phyloP scores from a whole-genome alignment of 37 sponge, comb jelly and placozoan genomes.

The Geodia barretti region DNA sequence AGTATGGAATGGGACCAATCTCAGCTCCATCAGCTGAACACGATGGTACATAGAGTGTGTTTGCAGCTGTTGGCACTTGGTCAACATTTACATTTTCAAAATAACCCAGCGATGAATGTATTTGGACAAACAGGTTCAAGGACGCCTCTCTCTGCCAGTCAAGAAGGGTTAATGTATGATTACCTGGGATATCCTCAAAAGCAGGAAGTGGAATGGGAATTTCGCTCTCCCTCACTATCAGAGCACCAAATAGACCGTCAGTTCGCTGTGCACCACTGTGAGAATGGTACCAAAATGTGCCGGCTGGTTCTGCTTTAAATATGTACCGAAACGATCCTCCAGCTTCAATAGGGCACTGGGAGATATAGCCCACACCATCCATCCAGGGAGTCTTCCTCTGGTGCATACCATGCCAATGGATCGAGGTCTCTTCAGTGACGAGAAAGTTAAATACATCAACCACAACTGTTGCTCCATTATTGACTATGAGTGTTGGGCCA shows the following conservation, averaged over 20 bases:
- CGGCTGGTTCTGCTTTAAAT: constrained; percentile 61
- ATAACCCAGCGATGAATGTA: constrained; percentile 40
- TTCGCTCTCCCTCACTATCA: constrained; percentile 58
- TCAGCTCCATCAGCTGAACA: constrained; percentile 52
- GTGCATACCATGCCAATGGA: constrained; percentile 92
- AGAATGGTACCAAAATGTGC: constrained; percentile 89
- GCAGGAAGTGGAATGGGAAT: neutral
- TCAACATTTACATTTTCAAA: constrained; percentile 7
- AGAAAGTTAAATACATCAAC: constrained; percentile 64
- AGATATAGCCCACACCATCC: constrained; percentile 77
- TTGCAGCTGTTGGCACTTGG: constrained; percentile 3
- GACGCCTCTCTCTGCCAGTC: constrained; percentile 77
- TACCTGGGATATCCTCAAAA: constrained; percentile 38
- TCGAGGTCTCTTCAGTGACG: constrained; percentile 50
- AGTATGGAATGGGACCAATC: constrained; percentile 61
- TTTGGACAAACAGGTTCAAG: constrained; percentile 29
- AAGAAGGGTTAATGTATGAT: constrained; percentile 67
- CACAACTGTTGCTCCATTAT: constrained; percentile 28
- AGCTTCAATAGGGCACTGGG: constrained; percentile 70
- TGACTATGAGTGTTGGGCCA: constrained; percentile 64
- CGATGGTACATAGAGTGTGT: constrained; percentile 9
- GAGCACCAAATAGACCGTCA: constrained; percentile 78
- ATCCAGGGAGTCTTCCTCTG: constrained; percentile 70
- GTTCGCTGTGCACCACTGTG: constrained; percentile 79
- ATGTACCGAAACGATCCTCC: constrained; percentile 52